Conservation (phyloP, 92 coral and sea anemone species). For the Metridium senile region DNA sequence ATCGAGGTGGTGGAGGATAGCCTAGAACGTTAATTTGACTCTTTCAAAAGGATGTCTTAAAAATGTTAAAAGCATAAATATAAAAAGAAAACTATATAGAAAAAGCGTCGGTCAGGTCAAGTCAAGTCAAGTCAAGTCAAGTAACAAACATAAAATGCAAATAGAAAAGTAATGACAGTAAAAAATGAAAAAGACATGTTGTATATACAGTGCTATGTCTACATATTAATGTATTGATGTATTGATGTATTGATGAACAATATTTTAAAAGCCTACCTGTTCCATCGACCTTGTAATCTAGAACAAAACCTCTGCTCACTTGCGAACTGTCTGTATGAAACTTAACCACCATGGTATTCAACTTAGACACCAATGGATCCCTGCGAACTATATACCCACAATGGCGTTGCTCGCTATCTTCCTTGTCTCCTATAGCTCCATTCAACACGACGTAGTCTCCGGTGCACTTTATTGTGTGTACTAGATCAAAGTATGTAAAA, state of each 20-base stretch:
- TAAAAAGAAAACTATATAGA: too few relatives aligned
- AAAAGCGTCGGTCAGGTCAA: not conserved
- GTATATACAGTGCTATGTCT: too few relatives aligned
- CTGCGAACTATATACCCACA: conserved; percentile 51
- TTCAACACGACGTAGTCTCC: conserved; percentile 55
- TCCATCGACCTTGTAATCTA: conserved; percentile 52
- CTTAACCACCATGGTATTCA: conserved; percentile 34
- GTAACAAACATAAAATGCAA: not conserved
- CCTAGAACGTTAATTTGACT: not conserved
- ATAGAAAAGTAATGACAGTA: not conserved
- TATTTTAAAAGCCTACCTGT: conserved; percentile 54
- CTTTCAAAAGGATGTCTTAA: too few relatives aligned
- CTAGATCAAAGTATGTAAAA: conserved; percentile 53
- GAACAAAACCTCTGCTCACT: conserved; percentile 50
- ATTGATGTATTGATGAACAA: too few relatives aligned
- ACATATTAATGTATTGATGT: too few relatives aligned
- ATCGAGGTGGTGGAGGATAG: conserved; percentile 35
- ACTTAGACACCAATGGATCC: conserved; percentile 45
- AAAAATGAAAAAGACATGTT: too few relatives aligned
- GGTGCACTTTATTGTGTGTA: conserved; percentile 36
- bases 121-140: not conserved
- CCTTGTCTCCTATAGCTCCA: conserved; percentile 43
- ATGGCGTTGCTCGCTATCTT: conserved; percentile 30
- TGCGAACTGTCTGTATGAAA: conserved; percentile 38
- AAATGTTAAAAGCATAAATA: too few relatives aligned